Conservation (phyloP, 2,113 vertebrate genomes). For the Pachypanchax playfairii region DNA sequence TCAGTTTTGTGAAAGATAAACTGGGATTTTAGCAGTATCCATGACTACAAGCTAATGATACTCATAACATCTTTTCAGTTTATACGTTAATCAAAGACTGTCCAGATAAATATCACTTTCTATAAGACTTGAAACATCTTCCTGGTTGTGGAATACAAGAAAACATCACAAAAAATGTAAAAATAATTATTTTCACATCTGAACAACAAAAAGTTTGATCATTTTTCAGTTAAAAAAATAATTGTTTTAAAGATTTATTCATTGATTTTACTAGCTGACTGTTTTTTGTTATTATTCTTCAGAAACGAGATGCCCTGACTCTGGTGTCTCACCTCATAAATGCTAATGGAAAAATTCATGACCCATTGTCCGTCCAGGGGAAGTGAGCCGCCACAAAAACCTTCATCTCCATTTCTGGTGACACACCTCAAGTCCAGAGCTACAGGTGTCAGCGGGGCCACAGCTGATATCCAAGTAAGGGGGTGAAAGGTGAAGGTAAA, state of each 20-base stretch:
- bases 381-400: neutral
- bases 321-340: constrained; percentile 1
- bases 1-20: too few species aligned
- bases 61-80: too few species aligned
- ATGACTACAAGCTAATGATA: too few species aligned
- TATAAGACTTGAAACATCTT: neutral
- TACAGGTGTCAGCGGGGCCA: neutral
- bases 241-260: neutral
- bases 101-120: too few species aligned
- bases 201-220: neutral
- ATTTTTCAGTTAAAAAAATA: neutral
- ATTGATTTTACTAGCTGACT: neutral
- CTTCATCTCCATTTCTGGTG: constrained; percentile 10
- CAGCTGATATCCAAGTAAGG: neutral
- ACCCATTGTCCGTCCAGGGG: constrained; percentile 1
- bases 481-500: constrained; percentile 1
- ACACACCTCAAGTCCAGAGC: neutral
- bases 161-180: neutral
- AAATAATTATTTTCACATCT: neutral
- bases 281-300: neutral
- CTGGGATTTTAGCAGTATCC: too few species aligned
- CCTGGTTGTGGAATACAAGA: neutral
- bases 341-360: constrained; percentile 12
- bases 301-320: constrained; percentile 3
- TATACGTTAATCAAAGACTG: too few species aligned